These are phyloP conservation scores for Argyrosomus japonicus DNA, from an alignment of 2,113 vertebrate species.

Conservation along the genomic window DNA sequence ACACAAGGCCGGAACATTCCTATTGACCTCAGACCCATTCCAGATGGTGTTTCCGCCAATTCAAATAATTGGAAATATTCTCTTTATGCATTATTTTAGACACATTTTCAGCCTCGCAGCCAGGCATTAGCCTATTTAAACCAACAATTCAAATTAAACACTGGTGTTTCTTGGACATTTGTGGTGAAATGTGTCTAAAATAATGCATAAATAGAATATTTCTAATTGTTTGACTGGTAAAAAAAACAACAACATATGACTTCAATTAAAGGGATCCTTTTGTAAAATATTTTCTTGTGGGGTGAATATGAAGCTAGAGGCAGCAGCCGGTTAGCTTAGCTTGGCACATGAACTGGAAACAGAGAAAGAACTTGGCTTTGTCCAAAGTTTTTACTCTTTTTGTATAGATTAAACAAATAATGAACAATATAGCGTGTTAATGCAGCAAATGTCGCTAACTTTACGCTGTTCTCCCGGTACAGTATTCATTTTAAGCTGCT, in stretches of 20 bases:
- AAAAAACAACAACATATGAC: not conserved
- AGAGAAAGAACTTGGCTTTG: not conserved
- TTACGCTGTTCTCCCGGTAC: not conserved
- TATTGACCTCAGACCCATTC: not conserved
- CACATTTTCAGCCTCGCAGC: not conserved
- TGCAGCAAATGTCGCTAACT: not conserved
- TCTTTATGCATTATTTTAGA: no score
- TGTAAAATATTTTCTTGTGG: not conserved
- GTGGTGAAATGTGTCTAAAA: not conserved
- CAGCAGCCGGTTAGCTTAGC: not conserved
- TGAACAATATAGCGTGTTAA: not conserved
- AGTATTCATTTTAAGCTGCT: not conserved
- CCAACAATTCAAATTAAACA: not conserved
- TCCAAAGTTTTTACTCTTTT: not conserved
- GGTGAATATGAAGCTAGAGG: not conserved
- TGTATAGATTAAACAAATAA: not conserved
- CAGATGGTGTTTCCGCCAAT: not conserved
- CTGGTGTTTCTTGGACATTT: not conserved
- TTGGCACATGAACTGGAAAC: not conserved
- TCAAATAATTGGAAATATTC: no score
- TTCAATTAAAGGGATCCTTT: not conserved
- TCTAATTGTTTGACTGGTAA: not conserved
- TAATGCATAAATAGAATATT: not conserved
- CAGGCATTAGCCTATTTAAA: not conserved
- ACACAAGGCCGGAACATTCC: not conserved